Conservation (phyloP, 2,113 vertebrate species). For the Epinephelus cyanopodus region DNA sequence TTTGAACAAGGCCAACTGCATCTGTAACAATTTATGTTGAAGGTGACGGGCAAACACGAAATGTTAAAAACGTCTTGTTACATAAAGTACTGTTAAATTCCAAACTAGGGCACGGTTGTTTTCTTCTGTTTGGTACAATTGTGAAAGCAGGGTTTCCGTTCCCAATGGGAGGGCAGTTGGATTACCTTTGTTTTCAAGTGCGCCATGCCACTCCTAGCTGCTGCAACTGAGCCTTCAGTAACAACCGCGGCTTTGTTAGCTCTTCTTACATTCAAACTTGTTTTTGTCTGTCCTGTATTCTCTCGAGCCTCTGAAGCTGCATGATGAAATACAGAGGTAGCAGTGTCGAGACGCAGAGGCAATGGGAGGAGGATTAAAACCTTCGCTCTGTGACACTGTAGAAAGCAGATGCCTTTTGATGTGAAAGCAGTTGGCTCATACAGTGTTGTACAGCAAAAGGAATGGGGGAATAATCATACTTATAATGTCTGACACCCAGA, state of each 20-base stretch:
- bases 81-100: slow-evolving; percentile 19
- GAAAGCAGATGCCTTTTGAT: slow-evolving; percentile 63
- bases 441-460: slow-evolving; percentile 19
- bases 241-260: slow-evolving; percentile 43
- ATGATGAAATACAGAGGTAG: slow-evolving; percentile 73
- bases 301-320: slow-evolving; percentile 56
- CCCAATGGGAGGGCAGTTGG: slow-evolving; percentile 33
- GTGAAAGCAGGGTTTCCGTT: slow-evolving; percentile 19
- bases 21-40: not conserved
- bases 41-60: slow-evolving; percentile 17
- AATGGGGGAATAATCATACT: slow-evolving; percentile 44
- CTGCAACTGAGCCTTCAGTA: slow-evolving; percentile 41
- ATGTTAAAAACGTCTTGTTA: slow-evolving; percentile 21
- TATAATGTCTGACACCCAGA: slow-evolving; percentile 40
- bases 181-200: slow-evolving; percentile 61
- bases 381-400: slow-evolving; percentile 41
- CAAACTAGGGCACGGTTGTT: slow-evolving; percentile 39
- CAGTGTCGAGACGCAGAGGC: slow-evolving; percentile 25
- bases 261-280: slow-evolving; percentile 58
- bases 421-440: slow-evolving; percentile 59
- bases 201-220: slow-evolving; percentile 30
- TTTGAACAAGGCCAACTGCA: slow-evolving; percentile 6
- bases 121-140: slow-evolving; percentile 28
- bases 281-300: slow-evolving; percentile 59
- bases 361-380: slow-evolving; percentile 62